Conservation (phyloP, 2,113 vertebrate genomes). For the human (Homo sapiens) region GRCh38 chr17:72639501-72640000, state of each 20-base stretch:
- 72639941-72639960: rapidly evolving
- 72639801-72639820: not conserved
- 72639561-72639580: no score
- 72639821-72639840: no score
- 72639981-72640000: no score
- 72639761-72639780: not conserved
- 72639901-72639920: constrained; percentile 69
- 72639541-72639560: no score
- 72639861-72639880: no score
- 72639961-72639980: no score
- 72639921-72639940: not conserved
- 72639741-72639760: not conserved
- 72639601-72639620: no score
- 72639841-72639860: not conserved
- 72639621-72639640: not conserved
- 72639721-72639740: not conserved
- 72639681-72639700: rapidly evolving
- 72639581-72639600: no score
- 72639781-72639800: not conserved
- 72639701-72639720: not conserved
- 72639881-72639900: not conserved
- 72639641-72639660: rapidly evolving
- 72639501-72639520: no score
- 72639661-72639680: not conserved
- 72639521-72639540: no score